A percentile compares a stretch with the other conserved stretches of the same genome.
Conservation (phyloP, 2,113 vertebrate genomes). For the Syrmaticus mikado region DNA sequence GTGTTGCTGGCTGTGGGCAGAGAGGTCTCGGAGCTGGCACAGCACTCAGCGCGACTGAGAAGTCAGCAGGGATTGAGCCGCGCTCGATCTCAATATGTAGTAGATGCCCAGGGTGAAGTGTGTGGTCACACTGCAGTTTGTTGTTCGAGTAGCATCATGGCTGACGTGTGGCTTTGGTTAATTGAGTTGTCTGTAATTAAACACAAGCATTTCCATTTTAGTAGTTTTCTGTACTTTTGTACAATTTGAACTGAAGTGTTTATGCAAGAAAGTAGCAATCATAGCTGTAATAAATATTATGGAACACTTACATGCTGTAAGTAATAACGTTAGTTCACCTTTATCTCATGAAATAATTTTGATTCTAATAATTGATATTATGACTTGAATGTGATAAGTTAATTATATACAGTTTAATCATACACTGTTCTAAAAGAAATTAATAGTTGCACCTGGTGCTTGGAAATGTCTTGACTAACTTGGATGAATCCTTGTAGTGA, state of each 20-base stretch:
- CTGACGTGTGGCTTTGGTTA: neutral
- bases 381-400: neutral
- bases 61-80: neutral
- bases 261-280: neutral
- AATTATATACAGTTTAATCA: neutral
- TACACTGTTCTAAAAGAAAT: neutral
- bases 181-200: neutral
- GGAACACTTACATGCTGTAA: neutral
- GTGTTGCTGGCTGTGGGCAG: neutral
- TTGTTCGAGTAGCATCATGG: neutral
- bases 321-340: neutral
- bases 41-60: fast-evolving
- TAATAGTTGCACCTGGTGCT: neutral
- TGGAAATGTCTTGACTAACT: neutral
- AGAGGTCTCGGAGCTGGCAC: neutral
- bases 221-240: neutral
- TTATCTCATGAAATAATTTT: neutral
- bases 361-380: neutral
- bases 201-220: neutral
- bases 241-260: neutral
- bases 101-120: neutral
- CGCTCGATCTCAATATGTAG: neutral
- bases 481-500: neutral
- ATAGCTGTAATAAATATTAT: neutral
- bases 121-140: neutral